Percentiles rank a stretch among this genome's conserved stretches.
Evolutionary conservation across 92 coral and sea anemone species (phyloP).

Genomic region (Porites divaricata): DNA sequence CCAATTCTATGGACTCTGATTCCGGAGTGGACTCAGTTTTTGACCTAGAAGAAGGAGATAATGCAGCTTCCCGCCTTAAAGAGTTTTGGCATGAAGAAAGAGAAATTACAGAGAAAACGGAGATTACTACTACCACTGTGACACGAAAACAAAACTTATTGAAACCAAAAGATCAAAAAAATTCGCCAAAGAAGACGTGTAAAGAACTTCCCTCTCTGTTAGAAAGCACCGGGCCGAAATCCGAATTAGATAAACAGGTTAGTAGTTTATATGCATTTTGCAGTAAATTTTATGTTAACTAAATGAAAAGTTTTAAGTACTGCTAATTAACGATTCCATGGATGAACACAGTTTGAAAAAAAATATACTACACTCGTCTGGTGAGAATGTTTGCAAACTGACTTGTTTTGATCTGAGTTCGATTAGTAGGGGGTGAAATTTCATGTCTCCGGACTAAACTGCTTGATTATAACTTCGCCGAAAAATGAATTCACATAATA

Average conservation of each 20-base stretch:
- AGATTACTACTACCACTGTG: conserved; percentile 41
- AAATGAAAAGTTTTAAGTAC: conserved; percentile 25
- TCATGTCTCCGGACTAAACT: neutral
- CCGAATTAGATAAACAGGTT: conserved; percentile 96
- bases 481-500: neutral
- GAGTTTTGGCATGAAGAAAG: conserved; percentile 61
- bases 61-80: conserved; percentile 60
- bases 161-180: conserved; percentile 54
- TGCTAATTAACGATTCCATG: conserved; percentile 23
- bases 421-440: conserved; percentile 19
- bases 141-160: conserved; percentile 36
- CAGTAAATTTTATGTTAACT: conserved; percentile 18
- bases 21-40: conserved; percentile 90
- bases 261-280: conserved; percentile 30
- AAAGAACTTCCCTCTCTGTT: conserved; percentile 65
- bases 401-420: neutral
- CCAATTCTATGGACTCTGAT: conserved; percentile 75
- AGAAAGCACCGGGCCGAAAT: conserved; percentile 77
- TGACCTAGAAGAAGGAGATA: conserved; percentile 75
- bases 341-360: neutral
- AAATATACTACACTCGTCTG: neutral
- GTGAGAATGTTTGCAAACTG: conserved; percentile 15
- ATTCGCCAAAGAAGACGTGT: conserved; percentile 16
- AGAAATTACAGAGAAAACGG: conserved; percentile 21
- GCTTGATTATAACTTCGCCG: no score